A percentile compares a stretch with the other conserved stretches of the same genome.
phyloP scores from a whole-genome alignment of 2,113 vertebrate species.

The Varanus salvator region DNA sequence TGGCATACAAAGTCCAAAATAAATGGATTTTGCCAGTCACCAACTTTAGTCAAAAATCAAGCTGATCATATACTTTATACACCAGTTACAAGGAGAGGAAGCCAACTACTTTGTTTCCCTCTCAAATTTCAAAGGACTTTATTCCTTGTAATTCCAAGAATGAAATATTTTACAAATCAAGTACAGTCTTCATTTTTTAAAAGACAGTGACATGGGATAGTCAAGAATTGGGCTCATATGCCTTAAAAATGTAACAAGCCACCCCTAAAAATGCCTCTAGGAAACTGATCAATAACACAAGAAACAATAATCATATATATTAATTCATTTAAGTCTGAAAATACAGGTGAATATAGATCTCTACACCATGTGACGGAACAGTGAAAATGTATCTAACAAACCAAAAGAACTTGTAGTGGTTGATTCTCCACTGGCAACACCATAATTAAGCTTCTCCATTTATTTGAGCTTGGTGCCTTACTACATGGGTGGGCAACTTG shows the following conservation, averaged over 20 bases:
- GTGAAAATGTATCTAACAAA: background rate
- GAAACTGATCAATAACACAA: background rate
- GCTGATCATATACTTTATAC: background rate
- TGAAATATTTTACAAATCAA: background rate
- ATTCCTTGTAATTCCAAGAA: background rate
- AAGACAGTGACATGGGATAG: no score
- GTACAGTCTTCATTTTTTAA: no score
- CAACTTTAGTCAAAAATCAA: background rate
- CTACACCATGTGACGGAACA: background rate
- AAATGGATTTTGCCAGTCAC: background rate
- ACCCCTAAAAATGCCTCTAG: background rate
- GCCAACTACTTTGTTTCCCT: background rate
- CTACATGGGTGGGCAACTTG: no score
- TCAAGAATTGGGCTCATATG: no score
- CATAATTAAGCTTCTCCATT: background rate
- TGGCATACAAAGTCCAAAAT: background rate
- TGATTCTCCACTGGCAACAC: background rate
- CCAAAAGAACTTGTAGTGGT: background rate
- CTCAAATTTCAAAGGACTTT: background rate
- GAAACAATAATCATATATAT: background rate
- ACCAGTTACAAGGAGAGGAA: background rate
- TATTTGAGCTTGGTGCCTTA: background rate
- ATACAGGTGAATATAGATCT: background rate
- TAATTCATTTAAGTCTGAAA: background rate
- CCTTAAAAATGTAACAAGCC: no score